A percentile compares a stretch with the other conserved stretches of the same genome.
Evolutionary conservation across 2,113 vertebrate species (phyloP).

Genomic region (Laterallus jamaicensis): DNA sequence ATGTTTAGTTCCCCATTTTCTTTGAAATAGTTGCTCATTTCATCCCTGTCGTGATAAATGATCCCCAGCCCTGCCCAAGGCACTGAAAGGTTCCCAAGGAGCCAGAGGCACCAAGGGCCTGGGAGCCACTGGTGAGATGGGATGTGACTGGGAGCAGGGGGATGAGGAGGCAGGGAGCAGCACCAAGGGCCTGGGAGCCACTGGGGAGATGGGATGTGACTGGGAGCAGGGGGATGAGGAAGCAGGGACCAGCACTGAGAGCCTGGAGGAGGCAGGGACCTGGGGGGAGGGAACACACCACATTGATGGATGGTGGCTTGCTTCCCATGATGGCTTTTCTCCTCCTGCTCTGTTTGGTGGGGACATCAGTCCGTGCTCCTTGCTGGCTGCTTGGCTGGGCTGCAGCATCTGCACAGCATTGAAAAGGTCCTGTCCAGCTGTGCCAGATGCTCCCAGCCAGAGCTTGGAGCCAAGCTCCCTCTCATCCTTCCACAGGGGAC

Average conservation of each 20-base stretch:
- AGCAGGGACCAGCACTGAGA: neutral
- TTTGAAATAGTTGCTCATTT: slow-evolving; percentile 5
- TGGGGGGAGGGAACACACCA: too few species aligned
- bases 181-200: neutral
- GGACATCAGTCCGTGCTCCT: neutral
- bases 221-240: neutral
- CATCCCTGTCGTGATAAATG: neutral
- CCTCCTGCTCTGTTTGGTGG: fast-evolving
- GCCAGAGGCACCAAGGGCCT: too few species aligned
- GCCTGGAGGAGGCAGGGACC: neutral
- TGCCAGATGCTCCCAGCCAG: neutral
- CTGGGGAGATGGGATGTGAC: neutral
- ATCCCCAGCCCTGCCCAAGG: neutral
- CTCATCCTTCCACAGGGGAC: fast-evolving
- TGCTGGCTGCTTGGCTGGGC: neutral
- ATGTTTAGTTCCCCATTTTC: slow-evolving; percentile 13
- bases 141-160: neutral
- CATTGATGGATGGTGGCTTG: fast-evolving
- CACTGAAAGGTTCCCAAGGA: neutral
- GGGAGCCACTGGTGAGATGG: neutral
- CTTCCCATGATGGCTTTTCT: neutral
- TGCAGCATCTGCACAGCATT: neutral
- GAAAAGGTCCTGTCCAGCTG: neutral
- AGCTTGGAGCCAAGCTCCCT: neutral
- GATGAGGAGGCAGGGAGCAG: neutral